Percentiles rank a stretch among this genome's conserved stretches.
Conservation (phyloP, 1,140 invertebrate genomes). For the Lucilia sericata region DNA sequence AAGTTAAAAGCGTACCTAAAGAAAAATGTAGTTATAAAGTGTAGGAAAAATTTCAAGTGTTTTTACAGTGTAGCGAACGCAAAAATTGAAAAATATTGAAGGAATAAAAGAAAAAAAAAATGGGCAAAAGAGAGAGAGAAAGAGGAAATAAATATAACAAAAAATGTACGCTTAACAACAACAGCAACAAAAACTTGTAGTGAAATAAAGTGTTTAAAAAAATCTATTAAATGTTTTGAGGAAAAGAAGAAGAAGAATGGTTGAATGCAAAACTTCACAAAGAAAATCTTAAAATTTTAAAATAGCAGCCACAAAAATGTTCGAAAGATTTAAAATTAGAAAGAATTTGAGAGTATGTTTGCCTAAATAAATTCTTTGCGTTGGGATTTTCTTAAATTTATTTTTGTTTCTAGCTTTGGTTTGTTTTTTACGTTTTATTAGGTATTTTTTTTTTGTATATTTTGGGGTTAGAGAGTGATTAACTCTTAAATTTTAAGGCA, state of each 20-base stretch:
- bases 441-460: too few relatives aligned
- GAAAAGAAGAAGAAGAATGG: not conserved
- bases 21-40: not conserved
- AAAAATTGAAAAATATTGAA: not conserved
- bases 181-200: not conserved
- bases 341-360: not conserved
- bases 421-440: not conserved
- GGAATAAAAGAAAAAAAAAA: not conserved
- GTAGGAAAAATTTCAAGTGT: not conserved
- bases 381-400: constrained; percentile 28
- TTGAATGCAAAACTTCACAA: not conserved
- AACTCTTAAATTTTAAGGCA: not conserved
- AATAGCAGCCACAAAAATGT: not conserved
- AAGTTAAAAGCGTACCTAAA: too few relatives aligned
- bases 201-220: not conserved
- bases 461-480: not conserved
- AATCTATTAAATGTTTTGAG: not conserved
- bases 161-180: constrained; percentile 1
- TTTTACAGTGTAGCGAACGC: not conserved
- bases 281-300: not conserved
- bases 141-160: not conserved
- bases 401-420: not conserved
- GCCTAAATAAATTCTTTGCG: constrained; percentile 42
- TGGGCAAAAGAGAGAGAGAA: not conserved
- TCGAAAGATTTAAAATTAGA: constrained; percentile 3